These are phyloP conservation scores for Apis laboriosa DNA, from an alignment of 1,140 invertebrate species.

Conservation along the genomic window DNA sequence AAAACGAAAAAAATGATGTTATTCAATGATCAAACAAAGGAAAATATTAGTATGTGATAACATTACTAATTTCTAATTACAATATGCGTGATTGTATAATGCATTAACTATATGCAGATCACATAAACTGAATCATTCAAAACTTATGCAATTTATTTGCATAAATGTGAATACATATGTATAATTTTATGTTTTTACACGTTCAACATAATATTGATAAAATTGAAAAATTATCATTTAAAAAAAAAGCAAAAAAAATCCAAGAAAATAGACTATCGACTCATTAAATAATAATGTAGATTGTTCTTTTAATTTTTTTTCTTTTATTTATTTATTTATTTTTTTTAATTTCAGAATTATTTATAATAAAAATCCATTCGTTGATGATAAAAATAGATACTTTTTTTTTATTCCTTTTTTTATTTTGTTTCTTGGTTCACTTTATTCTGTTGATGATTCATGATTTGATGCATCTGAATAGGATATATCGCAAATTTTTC, in stretches of 20 bases:
- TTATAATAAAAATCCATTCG: neutral
- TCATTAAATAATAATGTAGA: neutral
- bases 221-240: neutral
- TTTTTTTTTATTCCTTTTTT: neutral
- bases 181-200: neutral
- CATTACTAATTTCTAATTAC: constrained; percentile 11
- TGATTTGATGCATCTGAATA: constrained; percentile 7
- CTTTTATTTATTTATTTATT: neutral
- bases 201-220: neutral
- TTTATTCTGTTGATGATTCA: neutral
- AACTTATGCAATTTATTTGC: neutral
- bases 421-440: neutral
- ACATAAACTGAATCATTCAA: neutral
- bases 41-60: constrained; percentile 3
- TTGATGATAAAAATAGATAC: no score
- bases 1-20: neutral
- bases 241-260: neutral
- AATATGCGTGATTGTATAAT: constrained; percentile 2
- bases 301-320: neutral
- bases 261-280: neutral
- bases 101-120: neutral
- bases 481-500: neutral
- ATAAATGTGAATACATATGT: neutral
- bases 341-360: neutral
- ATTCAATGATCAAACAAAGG: no score